Conservation (phyloP, 2,888 invertebrate species). For the Aporophyla nigra region DNA sequence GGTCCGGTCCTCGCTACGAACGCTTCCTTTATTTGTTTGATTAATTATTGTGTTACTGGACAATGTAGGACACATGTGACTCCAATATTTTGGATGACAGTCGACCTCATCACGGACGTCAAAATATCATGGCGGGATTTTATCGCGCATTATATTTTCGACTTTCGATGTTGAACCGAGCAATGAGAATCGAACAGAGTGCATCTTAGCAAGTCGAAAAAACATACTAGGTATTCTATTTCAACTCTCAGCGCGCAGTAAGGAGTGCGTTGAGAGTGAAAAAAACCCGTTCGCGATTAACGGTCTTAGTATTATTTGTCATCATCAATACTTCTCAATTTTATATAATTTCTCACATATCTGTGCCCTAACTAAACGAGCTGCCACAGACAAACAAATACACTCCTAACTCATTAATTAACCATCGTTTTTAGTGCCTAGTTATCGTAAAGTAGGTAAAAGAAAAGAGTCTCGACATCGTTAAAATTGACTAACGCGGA, state of each 20-base stretch:
- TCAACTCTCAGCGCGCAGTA: too few species aligned
- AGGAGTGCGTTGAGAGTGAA: too few species aligned
- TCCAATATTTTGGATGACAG: conserved; percentile 1
- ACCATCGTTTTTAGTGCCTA: background rate
- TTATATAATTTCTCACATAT: background rate
- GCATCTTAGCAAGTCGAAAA: too few species aligned
- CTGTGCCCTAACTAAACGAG: background rate
- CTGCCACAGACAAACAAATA: conserved; percentile 11
- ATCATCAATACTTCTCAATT: background rate
- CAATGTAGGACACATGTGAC: conserved; percentile 37
- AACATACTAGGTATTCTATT: too few species aligned
- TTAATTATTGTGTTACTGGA: conserved; percentile 47
- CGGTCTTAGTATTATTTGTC: background rate
- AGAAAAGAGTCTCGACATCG: conserved; percentile 11
- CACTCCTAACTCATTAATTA: background rate
- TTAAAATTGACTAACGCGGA: conserved; percentile 14
- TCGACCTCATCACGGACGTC: too few species aligned
- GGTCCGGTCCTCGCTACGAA: conserved; percentile 44
- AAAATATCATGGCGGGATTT: too few species aligned
- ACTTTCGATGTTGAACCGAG: too few species aligned
- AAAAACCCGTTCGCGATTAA: too few species aligned
- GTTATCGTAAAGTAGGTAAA: conserved; percentile 22
- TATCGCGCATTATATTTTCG: too few species aligned
- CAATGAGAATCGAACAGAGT: too few species aligned
- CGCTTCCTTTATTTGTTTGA: conserved; percentile 63